These are phyloP conservation scores for Leptinotarsa peninsularis DNA, from an alignment of 2,888 invertebrate genomes.

Conservation along the genomic window DNA sequence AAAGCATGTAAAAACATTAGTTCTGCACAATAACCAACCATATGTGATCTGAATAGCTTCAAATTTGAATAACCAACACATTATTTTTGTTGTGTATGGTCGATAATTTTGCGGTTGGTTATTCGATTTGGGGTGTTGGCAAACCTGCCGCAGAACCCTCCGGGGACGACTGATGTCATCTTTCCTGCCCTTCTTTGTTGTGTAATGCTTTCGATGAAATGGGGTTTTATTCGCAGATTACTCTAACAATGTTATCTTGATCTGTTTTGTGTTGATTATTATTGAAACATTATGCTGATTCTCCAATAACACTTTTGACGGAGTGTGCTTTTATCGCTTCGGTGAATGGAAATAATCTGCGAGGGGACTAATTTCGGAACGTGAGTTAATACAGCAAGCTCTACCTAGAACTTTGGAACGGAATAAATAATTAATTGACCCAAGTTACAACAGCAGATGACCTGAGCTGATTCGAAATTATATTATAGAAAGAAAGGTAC, in stretches of 20 bases:
- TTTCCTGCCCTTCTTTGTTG: constrained; percentile 42
- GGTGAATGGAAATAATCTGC: constrained; percentile 21
- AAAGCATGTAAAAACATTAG: constrained; percentile 31
- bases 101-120: constrained; percentile 32
- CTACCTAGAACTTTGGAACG: background rate
- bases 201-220: constrained; percentile 47
- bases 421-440: constrained; percentile 8
- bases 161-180: constrained; percentile 47
- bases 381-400: constrained; percentile 16
- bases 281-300: constrained; percentile 54
- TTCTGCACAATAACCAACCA: constrained; percentile 29
- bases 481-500: background rate
- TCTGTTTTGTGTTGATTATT: constrained; percentile 52
- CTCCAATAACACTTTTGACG: constrained; percentile 47
- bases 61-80: constrained; percentile 37
- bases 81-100: constrained; percentile 27
- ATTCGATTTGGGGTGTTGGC: constrained; percentile 29
- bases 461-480: background rate
- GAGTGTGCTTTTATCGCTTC: constrained; percentile 31
- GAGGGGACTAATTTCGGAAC: constrained; percentile 23
- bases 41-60: constrained; percentile 30
- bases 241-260: constrained; percentile 54
- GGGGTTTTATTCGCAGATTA: constrained; percentile 43
- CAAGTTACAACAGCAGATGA: background rate
- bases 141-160: constrained; percentile 37